Base-by-base conservation (phyloP, 2,888 invertebrate genomes). In the Metalampra italica region DNA sequence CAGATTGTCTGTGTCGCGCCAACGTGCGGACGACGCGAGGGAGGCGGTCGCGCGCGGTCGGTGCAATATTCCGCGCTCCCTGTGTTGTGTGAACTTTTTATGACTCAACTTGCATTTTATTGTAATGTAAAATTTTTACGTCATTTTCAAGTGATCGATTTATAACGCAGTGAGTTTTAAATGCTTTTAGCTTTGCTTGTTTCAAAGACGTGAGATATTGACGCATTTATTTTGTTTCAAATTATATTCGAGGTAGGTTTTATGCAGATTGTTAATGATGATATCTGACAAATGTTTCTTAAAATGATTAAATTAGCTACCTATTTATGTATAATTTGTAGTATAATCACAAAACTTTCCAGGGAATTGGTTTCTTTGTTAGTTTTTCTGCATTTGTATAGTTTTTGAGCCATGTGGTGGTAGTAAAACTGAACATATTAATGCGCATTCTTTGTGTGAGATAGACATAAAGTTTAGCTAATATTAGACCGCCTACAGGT, bases 1-100 rank as follows among this genome's bases (percentile, higher is more conserved):
- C 14, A 37, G 36, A 45, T 37, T 45, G 37, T 37, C 45, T 12
- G 36, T 37, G 29, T 37, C n/a, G 45, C 37, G 45, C 38, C 8
- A 45, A 37, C 45, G 29, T 29, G 45, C 45, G 45, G 13, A 29
- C 37, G 45, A 9, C 36, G 14, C 45, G 36, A 4, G 1, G 1
- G n/a, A 13, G 15, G 32, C 34, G 9, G 7, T 37, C 1, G 32
- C 32, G 5, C 29, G 41, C n/a, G 7, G 13, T 29, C 7, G 11
- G 7, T 11, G 29, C 29, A 36, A 34, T 8, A 29, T 29, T 9
- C n/a, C 29, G n/a, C n/a, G 7, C 41, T 11, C 41, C 8, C 7
- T 37, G 9, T 14, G 13, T 14, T 36, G 2, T 5, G 32, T 32
- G 39, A 13, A 39, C 39, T 39, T 39, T 39, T 39, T 14, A 3